Percentiles rank a stretch among this genome's conserved stretches.
These are phyloP conservation scores for Lottia gigantea DNA, from an alignment of 2,888 invertebrate species.

Conservation along the genomic window DNA sequence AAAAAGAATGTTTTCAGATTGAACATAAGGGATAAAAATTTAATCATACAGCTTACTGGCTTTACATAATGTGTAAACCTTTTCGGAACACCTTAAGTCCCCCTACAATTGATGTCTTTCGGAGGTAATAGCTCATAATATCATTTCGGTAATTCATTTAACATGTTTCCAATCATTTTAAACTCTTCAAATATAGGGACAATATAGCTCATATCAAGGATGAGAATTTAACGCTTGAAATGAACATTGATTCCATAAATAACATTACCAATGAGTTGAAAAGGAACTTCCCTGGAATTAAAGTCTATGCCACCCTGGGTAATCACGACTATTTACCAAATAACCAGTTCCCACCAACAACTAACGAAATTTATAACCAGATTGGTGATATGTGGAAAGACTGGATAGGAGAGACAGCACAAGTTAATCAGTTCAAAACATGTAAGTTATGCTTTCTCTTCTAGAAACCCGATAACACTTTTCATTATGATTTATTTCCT, in stretches of 20 bases:
- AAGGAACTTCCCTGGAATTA: slow-evolving; percentile 67
- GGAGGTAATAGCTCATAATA: too few species aligned
- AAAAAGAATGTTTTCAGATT: too few species aligned
- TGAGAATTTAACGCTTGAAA: slow-evolving; percentile 76
- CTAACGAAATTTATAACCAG: slow-evolving; percentile 71
- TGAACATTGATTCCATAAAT: slow-evolving; percentile 80
- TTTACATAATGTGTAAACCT: too few species aligned
- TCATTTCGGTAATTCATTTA: too few species aligned
- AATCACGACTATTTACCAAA: slow-evolving; percentile 79
- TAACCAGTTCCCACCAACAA: slow-evolving; percentile 71
- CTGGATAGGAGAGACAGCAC: slow-evolving; percentile 81
- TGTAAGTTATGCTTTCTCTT: slow-evolving; percentile 71
- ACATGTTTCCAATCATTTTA: neutral
- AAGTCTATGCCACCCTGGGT: slow-evolving; percentile 79
- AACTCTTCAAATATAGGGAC: slow-evolving; percentile 74
- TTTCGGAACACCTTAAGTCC: too few species aligned
- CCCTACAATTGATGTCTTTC: too few species aligned
- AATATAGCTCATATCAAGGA: slow-evolving; percentile 82
- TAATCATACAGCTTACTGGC: too few species aligned
- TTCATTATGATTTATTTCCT: too few species aligned
- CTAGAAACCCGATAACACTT: too few species aligned
- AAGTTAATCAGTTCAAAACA: slow-evolving; percentile 83
- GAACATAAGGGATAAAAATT: too few species aligned
- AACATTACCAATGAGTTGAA: slow-evolving; percentile 78
- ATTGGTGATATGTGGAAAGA: slow-evolving; percentile 76